Percentiles rank a stretch among this genome's conserved stretches.
phyloP scores from a whole-genome alignment of 1,140 invertebrate genomes.

The Oppia nitens region DNA sequence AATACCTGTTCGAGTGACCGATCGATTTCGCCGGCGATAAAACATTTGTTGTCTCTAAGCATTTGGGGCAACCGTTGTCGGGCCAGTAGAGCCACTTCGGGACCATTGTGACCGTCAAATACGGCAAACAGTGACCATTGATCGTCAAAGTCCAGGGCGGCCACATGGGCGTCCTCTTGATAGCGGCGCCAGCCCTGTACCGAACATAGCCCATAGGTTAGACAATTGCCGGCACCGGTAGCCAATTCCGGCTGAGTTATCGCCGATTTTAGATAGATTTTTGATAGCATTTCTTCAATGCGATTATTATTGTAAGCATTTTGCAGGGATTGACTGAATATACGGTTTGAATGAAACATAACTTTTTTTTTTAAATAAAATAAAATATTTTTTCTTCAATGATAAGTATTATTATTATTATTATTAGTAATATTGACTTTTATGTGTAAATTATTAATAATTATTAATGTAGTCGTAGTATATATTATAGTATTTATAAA shows the following conservation, averaged over 20 bases:
- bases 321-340: not conserved
- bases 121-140: slow-evolving; percentile 75
- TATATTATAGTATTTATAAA: too few species aligned
- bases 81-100: slow-evolving; percentile 79
- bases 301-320: not conserved
- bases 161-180: slow-evolving; percentile 82
- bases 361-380: too few species aligned
- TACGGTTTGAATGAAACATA: too few species aligned
- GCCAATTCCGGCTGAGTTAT: slow-evolving; percentile 66
- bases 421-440: too few species aligned
- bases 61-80: slow-evolving; percentile 70
- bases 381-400: too few species aligned
- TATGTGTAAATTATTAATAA: too few species aligned
- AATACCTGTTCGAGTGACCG: slow-evolving; percentile 74
- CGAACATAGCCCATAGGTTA: slow-evolving; percentile 72
- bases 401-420: too few species aligned
- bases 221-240: slow-evolving; percentile 46
- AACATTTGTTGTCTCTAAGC: slow-evolving; percentile 57
- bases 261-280: slow-evolving; percentile 26
- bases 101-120: slow-evolving; percentile 81
- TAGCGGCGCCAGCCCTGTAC: slow-evolving; percentile 88
- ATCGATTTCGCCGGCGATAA: slow-evolving; percentile 52
- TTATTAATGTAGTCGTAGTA: too few species aligned
- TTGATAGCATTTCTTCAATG: not conserved
- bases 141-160: slow-evolving; percentile 62